Evolutionary conservation across 2,888 invertebrate species (phyloP), one percentile per base, ranked within the genome.

Genomic region (Lampropteryx suffumata): DNA sequence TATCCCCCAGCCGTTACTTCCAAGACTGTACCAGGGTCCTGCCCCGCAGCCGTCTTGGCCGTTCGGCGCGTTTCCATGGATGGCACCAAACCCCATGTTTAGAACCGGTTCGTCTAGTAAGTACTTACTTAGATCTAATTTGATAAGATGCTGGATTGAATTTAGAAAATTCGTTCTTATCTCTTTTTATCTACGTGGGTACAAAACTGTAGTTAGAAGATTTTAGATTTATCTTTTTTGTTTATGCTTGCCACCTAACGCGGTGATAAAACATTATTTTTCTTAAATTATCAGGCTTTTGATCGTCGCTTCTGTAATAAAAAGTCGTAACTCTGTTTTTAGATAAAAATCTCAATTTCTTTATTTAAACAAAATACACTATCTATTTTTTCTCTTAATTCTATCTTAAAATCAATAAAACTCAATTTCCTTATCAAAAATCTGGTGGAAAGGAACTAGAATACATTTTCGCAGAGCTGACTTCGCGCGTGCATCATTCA

Each of bases 1-100:
- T 61, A 92, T 94, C 42, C 94, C 94, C 1, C 94, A 94, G 76
- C 94, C 94, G 41, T 77, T 94, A 62, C 80, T 94, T 69, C 93
- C 93, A 55, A 84, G 94, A 71, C 76, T 93, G 62, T 88, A 91
- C 59, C 91, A 91, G 54, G 90, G 90, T 0, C 91, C 84, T 2
- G 87, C 90, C 62, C 86, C 92, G 59, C 90, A 93, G 64, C 83
- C 82, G 65, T 69, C 81, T 47, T 92, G 93, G 93, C 92, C 92
- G 41, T 92, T 94, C 61, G 92, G 94, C 12, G 93, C 94, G 50
- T 93, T 94, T 62, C 92, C 93, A 11, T 93, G 93, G 91, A 91
- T 94, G 82, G 91, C 92, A 9, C 92, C 92, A 14, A 92, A 92
- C 65, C 92, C 91, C 1, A 92, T 90, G 85, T 92, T 93, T 62